These are phyloP conservation scores for Tortricodes alternella DNA, from an alignment of 2,888 invertebrate species.

Conservation along the genomic window DNA sequence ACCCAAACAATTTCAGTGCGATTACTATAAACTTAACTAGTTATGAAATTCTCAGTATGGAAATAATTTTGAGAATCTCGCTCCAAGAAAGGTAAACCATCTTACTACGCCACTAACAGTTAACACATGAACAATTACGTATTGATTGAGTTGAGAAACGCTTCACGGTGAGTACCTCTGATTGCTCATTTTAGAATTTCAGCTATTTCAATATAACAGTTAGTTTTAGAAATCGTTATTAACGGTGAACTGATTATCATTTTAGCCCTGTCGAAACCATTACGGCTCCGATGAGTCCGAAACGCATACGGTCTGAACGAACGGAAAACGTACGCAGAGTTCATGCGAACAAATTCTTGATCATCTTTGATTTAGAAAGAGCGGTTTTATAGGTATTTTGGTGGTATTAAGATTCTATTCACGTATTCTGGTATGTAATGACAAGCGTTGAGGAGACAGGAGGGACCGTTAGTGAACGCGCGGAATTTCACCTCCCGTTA, in stretches of 20 bases:
- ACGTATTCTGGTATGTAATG: slow-evolving; percentile 54
- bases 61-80: background rate
- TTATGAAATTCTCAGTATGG: background rate
- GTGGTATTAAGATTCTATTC: slow-evolving; percentile 53
- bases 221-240: background rate
- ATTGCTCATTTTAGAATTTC: slow-evolving; percentile 35
- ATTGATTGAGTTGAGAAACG: slow-evolving; percentile 50
- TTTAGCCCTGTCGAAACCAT: background rate
- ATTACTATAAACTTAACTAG: background rate
- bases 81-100: background rate
- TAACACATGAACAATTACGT: background rate
- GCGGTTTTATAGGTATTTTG: background rate
- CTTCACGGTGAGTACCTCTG: slow-evolving; percentile 48
- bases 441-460: slow-evolving; percentile 56
- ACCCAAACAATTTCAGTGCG: slow-evolving; percentile 20
- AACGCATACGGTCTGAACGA: too few relatives aligned
- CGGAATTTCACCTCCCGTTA: slow-evolving; percentile 49
- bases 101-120: background rate
- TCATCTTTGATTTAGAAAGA: too few relatives aligned
- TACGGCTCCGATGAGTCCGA: too few relatives aligned
- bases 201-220: slow-evolving; percentile 6
- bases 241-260: background rate
- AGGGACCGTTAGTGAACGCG: slow-evolving; percentile 70
- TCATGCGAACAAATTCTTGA: too few relatives aligned
- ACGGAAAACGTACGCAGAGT: too few relatives aligned